A percentile compares a stretch with the other conserved stretches of the same genome.
phyloP scores from a whole-genome alignment of 2,888 invertebrate species.

The Tachina grossa region DNA sequence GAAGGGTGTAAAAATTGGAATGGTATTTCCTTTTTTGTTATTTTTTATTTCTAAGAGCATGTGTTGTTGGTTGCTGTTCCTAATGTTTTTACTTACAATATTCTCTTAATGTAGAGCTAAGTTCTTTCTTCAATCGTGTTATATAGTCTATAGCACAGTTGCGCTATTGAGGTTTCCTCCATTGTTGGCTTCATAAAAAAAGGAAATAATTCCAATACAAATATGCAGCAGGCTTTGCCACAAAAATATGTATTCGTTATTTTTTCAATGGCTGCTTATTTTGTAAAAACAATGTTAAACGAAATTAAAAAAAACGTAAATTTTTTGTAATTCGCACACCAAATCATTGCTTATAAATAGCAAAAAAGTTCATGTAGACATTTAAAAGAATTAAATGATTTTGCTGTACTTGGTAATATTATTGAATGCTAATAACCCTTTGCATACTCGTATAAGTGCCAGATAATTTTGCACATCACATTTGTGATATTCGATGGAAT shows the following conservation, averaged over 20 bases:
- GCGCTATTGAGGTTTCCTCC: conserved; percentile 49
- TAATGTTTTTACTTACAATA: conserved; percentile 33
- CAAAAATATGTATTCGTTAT: conserved; percentile 29
- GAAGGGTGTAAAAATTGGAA: too few relatives aligned
- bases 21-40: conserved; percentile 12
- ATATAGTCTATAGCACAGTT: conserved; percentile 65
- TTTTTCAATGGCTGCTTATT: conserved; percentile 29
- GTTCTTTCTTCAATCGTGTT: conserved; percentile 61
- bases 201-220: not conserved
- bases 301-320: not conserved
- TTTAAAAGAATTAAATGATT: conserved; percentile 22
- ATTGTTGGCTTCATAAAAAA: conserved; percentile 19
- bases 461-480: too few relatives aligned
- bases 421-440: not conserved
- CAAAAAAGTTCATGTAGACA: not conserved
- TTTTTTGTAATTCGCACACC: not conserved
- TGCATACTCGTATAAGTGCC: too few relatives aligned
- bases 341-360: not conserved
- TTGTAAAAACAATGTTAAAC: conserved; percentile 4
- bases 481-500: too few relatives aligned
- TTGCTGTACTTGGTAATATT: not conserved
- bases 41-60: not conserved
- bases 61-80: conserved; percentile 18
- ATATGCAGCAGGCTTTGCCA: conserved; percentile 1
- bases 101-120: conserved; percentile 46